A percentile compares a stretch with the other conserved stretches of the same genome.
These are phyloP conservation scores for Pseudochirops corinnae DNA, from an alignment of 2,797 vertebrate genomes.

Conservation along the genomic window DNA sequence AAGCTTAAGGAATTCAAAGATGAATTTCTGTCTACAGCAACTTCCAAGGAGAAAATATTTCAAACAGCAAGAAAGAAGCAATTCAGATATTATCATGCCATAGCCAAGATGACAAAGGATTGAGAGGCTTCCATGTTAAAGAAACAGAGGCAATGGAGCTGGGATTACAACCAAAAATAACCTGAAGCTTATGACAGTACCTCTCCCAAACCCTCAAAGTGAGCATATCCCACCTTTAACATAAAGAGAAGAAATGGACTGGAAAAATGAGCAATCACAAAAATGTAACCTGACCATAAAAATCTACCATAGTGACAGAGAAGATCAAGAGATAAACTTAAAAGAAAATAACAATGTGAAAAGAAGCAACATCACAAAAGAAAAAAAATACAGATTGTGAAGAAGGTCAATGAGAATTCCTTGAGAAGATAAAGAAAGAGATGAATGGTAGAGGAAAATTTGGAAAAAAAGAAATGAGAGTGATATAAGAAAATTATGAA, in stretches of 20 bases:
- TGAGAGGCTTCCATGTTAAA: neutral
- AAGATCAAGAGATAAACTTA: neutral
- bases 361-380: neutral
- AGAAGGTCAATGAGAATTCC: neutral
- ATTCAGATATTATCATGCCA: neutral
- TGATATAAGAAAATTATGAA: neutral
- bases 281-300: neutral
- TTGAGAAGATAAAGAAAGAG: neutral
- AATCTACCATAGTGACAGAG: neutral
- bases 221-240: neutral
- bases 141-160: neutral
- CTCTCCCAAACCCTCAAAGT: neutral
- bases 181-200: neutral
- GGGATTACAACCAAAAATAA: neutral
- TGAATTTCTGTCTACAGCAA: neutral
- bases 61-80: neutral
- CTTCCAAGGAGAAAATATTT: neutral
- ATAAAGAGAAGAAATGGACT: neutral
- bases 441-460: neutral
- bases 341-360: neutral
- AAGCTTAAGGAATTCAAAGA: neutral
- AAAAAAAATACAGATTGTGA: neutral
- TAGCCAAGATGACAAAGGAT: neutral
- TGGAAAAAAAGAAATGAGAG: neutral
- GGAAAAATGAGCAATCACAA: neutral